A percentile compares a stretch with the other conserved stretches of the same genome.
These are phyloP conservation scores for Porites lutea DNA, from an alignment of 64 coral and sea anemone species.

Conservation along the genomic window DNA sequence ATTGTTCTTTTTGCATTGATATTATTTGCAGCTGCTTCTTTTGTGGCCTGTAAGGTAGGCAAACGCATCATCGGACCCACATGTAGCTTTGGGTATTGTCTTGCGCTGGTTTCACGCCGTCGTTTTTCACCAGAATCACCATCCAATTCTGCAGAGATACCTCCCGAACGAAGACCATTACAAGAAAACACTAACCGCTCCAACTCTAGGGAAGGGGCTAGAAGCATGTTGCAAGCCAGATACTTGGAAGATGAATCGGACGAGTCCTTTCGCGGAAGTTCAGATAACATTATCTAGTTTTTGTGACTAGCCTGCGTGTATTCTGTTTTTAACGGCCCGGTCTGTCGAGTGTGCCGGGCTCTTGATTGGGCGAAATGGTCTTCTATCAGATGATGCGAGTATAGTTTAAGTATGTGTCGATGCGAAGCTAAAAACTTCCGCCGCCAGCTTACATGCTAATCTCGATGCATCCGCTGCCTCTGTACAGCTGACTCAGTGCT, in stretches of 20 bases:
- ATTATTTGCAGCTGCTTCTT: not conserved
- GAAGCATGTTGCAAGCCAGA: not conserved
- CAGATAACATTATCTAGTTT: not conserved
- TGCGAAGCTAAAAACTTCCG: too few species aligned
- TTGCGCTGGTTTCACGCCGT: not conserved
- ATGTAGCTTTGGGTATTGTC: constrained; percentile 7
- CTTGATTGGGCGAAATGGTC: too few species aligned
- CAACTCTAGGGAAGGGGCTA: not conserved
- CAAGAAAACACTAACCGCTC: not conserved
- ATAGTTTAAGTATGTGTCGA: too few species aligned
- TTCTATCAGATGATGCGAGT: too few species aligned
- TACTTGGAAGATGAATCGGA: not conserved
- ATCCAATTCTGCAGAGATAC: not conserved
- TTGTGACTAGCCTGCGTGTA: too few species aligned
- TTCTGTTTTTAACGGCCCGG: not conserved
- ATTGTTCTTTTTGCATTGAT: not conserved
- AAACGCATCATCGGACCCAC: not conserved
- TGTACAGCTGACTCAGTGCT: too few species aligned
- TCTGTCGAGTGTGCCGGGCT: too few species aligned
- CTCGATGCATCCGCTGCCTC: too few species aligned
- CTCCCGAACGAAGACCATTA: not conserved
- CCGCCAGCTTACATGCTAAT: too few species aligned
- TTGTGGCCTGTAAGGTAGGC: constrained; percentile 2
- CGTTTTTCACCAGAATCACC: not conserved
- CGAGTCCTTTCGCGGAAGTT: not conserved